phyloP scores from a whole-genome alignment of 2,113 vertebrate species.

The Corvus cornix region DNA sequence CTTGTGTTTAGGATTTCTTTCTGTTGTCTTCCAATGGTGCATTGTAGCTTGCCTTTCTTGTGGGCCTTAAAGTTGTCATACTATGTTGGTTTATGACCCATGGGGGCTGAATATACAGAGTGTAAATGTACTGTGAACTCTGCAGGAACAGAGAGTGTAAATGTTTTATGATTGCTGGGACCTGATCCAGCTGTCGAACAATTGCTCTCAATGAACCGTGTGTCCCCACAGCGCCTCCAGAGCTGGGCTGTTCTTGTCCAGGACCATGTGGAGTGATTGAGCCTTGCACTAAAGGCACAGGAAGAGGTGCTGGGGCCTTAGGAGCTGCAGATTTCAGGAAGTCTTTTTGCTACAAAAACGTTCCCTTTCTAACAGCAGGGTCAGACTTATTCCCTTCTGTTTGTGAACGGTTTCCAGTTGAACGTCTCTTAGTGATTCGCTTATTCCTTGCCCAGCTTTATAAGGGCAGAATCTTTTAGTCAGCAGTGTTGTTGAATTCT shows the following conservation, averaged over 20 bases:
- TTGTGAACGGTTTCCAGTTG: not conserved
- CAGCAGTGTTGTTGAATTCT: not conserved
- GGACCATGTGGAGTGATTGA: not conserved
- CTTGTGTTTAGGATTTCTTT: not conserved
- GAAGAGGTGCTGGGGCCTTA: not conserved
- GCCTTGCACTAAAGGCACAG: not conserved
- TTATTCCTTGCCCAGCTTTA: not conserved
- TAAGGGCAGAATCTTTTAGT: not conserved
- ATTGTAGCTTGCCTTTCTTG: not conserved
- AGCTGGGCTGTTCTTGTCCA: fast-evolving
- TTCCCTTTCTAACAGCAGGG: not conserved
- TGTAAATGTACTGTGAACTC: not conserved
- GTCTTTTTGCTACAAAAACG: not conserved
- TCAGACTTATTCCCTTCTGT: not conserved
- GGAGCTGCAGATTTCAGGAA: not conserved
- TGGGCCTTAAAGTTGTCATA: not conserved
- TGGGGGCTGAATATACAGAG: not conserved
- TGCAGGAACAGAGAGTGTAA: not conserved
- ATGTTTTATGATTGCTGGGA: not conserved
- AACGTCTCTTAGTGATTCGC: not conserved
- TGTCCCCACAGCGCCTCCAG: not conserved
- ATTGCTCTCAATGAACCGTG: not conserved
- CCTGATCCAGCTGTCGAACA: not conserved
- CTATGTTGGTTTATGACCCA: not conserved
- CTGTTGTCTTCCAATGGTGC: not conserved